phyloP scores from a whole-genome alignment of 1,140 invertebrate genomes.

The Oppia nitens region DNA sequence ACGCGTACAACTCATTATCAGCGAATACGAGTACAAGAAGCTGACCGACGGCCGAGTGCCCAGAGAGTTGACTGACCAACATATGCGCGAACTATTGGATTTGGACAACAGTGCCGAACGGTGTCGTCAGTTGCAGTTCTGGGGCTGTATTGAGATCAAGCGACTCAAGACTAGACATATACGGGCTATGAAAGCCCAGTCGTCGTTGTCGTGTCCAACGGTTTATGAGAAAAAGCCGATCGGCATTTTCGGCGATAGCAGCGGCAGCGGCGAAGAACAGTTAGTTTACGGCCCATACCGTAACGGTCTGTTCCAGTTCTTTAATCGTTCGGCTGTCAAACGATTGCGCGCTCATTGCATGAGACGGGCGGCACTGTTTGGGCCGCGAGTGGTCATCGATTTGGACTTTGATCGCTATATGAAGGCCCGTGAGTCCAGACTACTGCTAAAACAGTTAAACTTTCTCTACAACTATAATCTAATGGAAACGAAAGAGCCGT shows the following conservation, averaged over 20 bases:
- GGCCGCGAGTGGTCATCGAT: conserved; percentile 57
- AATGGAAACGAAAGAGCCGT: conserved; percentile 41
- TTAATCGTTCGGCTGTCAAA: conserved; percentile 45
- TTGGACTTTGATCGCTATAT: conserved; percentile 59
- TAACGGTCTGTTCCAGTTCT: conserved; percentile 44
- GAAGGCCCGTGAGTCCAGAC: conserved; percentile 42
- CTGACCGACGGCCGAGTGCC: conserved; percentile 16
- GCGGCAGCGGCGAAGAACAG: conserved; percentile 17
- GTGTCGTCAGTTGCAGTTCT: conserved; percentile 40
- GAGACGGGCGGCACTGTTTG: conserved; percentile 45
- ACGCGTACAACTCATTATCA: conserved; percentile 4
- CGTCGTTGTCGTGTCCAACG: conserved; percentile 26
- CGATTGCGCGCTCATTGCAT: conserved; percentile 41
- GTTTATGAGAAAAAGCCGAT: conserved; percentile 27
- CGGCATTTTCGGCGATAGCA: neutral
- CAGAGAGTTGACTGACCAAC: conserved; percentile 11
- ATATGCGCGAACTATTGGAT: conserved; percentile 36
- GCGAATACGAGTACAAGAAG: conserved; percentile 15
- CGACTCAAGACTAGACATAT: conserved; percentile 18
- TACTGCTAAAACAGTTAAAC: conserved; percentile 56
- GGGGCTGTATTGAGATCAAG: conserved; percentile 41
- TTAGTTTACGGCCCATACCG: conserved; percentile 40
- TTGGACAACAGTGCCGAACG: conserved; percentile 29
- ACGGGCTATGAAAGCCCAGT: conserved; percentile 28
- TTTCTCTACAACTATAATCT: conserved; percentile 50